Percentiles rank a stretch among this genome's conserved stretches.
phyloP scores from a whole-genome alignment of 2,113 vertebrate species.

The Chlamydotis undulata region DNA sequence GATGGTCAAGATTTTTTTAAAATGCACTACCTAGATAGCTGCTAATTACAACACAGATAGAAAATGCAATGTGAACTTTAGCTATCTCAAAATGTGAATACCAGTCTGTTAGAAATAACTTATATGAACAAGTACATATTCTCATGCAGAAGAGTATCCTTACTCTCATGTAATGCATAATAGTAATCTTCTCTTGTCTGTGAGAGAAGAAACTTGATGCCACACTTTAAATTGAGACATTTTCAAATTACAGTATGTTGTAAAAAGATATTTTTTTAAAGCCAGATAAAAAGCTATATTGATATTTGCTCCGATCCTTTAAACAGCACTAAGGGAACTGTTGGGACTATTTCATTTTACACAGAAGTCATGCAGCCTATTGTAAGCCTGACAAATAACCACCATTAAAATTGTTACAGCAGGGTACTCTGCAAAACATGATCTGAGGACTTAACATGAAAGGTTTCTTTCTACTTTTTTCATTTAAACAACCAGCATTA shows the following conservation, averaged over 20 bases:
- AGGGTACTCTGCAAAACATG: slow-evolving; percentile 3
- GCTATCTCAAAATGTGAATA: background rate
- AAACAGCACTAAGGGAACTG: background rate
- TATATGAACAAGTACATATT: background rate
- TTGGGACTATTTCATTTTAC: slow-evolving; percentile 34
- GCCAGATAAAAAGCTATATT: background rate
- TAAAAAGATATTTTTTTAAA: background rate
- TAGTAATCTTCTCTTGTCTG: background rate
- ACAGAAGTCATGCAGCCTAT: background rate
- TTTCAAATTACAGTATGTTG: background rate
- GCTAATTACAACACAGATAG: background rate
- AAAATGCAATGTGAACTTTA: background rate
- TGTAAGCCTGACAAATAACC: slow-evolving; percentile 5
- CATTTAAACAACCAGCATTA: slow-evolving; percentile 85
- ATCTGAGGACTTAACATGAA: slow-evolving; percentile 54
- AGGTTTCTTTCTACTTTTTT: slow-evolving; percentile 67
- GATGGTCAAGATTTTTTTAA: background rate
- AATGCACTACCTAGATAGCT: background rate
- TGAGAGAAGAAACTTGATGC: background rate
- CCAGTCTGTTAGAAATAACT: background rate
- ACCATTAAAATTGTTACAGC: slow-evolving; percentile 1
- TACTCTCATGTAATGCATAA: background rate
- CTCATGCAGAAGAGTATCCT: background rate
- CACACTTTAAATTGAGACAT: background rate
- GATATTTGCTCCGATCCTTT: slow-evolving; percentile 30